A percentile compares a stretch with the other conserved stretches of the same genome.
Conservation (phyloP, 2,797 vertebrate genomes). For the Clarias platycephalus region DNA sequence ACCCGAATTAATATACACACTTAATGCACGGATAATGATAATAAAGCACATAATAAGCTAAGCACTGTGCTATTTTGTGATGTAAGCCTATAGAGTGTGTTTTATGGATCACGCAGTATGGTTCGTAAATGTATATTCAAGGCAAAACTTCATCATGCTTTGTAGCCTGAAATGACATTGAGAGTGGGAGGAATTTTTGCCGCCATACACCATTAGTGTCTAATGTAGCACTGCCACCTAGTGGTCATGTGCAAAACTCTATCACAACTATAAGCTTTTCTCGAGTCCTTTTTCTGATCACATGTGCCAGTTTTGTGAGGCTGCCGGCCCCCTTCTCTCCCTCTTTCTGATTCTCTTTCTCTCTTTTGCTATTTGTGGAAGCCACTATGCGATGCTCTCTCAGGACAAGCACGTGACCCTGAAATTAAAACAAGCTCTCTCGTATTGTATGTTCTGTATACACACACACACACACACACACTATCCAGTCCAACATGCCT, state of each 20-base stretch:
- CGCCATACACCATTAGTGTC: neutral
- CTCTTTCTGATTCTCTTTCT: too few relatives aligned
- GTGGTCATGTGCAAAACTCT: slow-evolving; percentile 24
- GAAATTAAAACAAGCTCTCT: too few relatives aligned
- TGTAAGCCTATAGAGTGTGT: neutral
- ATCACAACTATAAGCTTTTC: neutral
- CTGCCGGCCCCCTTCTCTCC: too few relatives aligned
- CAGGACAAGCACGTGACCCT: too few relatives aligned
- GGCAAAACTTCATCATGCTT: neutral
- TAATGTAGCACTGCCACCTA: slow-evolving; percentile 54
- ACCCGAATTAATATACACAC: neutral
- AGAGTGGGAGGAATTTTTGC: neutral
- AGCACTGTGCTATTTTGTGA: neutral
- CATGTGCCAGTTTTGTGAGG: neutral
- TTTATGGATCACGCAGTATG: neutral
- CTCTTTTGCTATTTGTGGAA: too few relatives aligned
- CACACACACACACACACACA: too few relatives aligned
- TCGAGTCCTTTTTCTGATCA: neutral
- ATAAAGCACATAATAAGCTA: neutral
- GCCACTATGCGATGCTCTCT: too few relatives aligned
- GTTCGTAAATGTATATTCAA: neutral
- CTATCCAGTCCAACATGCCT: too few relatives aligned
- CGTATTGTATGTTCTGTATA: too few relatives aligned
- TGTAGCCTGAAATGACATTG: neutral
- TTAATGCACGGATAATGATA: neutral